phyloP scores from a whole-genome alignment of 2,888 invertebrate genomes.

The Drosophila anomalata region DNA sequence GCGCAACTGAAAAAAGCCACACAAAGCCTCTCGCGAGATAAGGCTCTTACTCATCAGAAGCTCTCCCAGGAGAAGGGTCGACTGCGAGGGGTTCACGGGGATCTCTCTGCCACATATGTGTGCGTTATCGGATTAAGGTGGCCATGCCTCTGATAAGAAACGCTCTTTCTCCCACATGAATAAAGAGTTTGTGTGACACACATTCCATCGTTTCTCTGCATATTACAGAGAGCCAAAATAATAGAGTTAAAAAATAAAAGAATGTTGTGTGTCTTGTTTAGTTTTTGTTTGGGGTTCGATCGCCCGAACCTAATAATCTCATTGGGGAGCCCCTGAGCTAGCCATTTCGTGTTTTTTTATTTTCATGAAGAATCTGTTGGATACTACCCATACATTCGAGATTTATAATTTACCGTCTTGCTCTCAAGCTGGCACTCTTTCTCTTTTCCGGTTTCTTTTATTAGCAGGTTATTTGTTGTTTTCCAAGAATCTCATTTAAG shows the following conservation, averaged over 20 bases:
- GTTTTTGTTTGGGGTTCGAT: not conserved
- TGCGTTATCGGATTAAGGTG: conserved; percentile 1
- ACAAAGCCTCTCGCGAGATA: conserved; percentile 8
- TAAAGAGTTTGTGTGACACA: not conserved
- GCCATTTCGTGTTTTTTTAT: not conserved
- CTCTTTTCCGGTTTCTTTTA: conserved; percentile 2
- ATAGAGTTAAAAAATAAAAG: not conserved
- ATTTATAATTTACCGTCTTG: not conserved
- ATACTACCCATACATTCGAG: not conserved
- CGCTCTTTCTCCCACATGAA: not conserved
- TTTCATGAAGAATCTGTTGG: not conserved
- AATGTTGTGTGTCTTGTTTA: not conserved
- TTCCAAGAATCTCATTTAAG: not conserved
- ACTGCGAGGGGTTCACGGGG: not conserved
- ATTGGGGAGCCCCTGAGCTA: not conserved
- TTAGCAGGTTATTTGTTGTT: not conserved
- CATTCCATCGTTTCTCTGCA: not conserved
- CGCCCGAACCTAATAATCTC: not conserved
- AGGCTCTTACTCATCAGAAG: conserved; percentile 4
- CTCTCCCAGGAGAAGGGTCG: not conserved
- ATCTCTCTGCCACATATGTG: not conserved
- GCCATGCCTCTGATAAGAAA: not conserved
- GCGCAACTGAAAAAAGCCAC: not conserved
- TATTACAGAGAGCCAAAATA: not conserved
- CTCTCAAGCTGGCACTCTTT: not conserved